phyloP scores from a whole-genome alignment of 1,140 invertebrate species.

The Theocolax elegans region DNA sequence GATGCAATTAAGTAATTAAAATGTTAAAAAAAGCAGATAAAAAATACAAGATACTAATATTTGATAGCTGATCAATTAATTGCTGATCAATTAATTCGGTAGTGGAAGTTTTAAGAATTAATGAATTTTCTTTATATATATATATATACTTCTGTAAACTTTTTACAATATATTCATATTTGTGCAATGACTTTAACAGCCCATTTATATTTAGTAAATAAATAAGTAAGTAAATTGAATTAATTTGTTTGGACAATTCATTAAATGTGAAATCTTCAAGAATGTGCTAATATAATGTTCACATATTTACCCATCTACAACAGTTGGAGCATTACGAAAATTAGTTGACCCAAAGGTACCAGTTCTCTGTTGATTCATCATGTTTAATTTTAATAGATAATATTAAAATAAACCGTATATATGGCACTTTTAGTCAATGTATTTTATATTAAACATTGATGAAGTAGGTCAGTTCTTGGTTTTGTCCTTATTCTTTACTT shows the following conservation, averaged over 20 bases:
- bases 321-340: conserved; percentile 49
- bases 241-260: too few relatives aligned
- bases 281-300: conserved; percentile 22
- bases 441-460: background rate
- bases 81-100: too few relatives aligned
- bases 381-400: conserved; percentile 7
- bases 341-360: conserved; percentile 45
- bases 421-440: background rate
- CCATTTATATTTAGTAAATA: too few relatives aligned
- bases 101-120: too few relatives aligned
- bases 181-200: background rate
- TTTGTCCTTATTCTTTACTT: background rate
- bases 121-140: background rate
- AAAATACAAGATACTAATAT: too few relatives aligned
- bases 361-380: conserved; percentile 52
- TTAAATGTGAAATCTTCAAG: too few relatives aligned
- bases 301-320: conserved; percentile 49
- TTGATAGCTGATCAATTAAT: too few relatives aligned
- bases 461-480: background rate
- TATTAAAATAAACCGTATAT: background rate
- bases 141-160: background rate
- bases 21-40: too few relatives aligned
- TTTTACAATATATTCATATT: background rate
- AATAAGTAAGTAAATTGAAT: background rate
- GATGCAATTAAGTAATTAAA: background rate